Percentiles rank a stretch among this genome's conserved stretches.
These are phyloP conservation scores for Sus cebifrons DNA, from an alignment of 2,797 vertebrate species.

Conservation along the genomic window DNA sequence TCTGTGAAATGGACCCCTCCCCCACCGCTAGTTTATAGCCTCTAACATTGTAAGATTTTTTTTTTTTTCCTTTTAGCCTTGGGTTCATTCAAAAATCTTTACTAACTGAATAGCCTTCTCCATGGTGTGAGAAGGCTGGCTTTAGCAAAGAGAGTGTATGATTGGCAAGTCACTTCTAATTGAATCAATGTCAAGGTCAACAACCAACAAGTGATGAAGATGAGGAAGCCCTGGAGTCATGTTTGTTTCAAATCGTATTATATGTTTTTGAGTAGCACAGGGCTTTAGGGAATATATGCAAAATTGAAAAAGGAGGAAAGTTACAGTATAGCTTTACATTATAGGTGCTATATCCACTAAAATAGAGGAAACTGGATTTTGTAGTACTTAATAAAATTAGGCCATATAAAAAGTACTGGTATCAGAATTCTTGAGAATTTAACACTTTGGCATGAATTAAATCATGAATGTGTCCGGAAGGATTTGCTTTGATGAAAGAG, in stretches of 20 bases:
- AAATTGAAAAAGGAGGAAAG: slow-evolving; percentile 83
- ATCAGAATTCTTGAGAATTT: slow-evolving; percentile 54
- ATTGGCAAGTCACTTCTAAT: slow-evolving; percentile 94
- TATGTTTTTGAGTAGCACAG: slow-evolving; percentile 80
- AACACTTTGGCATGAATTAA: neutral
- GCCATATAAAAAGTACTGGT: neutral
- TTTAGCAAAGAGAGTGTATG: slow-evolving; percentile 89
- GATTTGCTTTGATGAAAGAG: slow-evolving; percentile 8
- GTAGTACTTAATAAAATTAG: slow-evolving; percentile 68
- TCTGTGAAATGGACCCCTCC: slow-evolving; percentile 63
- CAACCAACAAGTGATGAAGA: slow-evolving; percentile 91
- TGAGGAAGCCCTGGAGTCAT: slow-evolving; percentile 90
- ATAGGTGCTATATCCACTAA: slow-evolving; percentile 19
- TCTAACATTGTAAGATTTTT: neutral
- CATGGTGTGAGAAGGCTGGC: slow-evolving; percentile 87
- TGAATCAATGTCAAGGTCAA: slow-evolving; percentile 94
- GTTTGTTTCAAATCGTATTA: slow-evolving; percentile 90
- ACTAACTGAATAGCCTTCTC: slow-evolving; percentile 89
- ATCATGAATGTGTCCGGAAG: neutral
- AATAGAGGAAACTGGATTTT: slow-evolving; percentile 62
- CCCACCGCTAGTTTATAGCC: slow-evolving; percentile 65
- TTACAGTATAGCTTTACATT: slow-evolving; percentile 60
- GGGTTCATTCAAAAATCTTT: slow-evolving; percentile 90
- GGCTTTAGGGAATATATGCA: slow-evolving; percentile 81
- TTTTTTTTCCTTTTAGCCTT: slow-evolving; percentile 71